Conservation (phyloP, 2,113 vertebrate species). For the Empidonax alnorum region DNA sequence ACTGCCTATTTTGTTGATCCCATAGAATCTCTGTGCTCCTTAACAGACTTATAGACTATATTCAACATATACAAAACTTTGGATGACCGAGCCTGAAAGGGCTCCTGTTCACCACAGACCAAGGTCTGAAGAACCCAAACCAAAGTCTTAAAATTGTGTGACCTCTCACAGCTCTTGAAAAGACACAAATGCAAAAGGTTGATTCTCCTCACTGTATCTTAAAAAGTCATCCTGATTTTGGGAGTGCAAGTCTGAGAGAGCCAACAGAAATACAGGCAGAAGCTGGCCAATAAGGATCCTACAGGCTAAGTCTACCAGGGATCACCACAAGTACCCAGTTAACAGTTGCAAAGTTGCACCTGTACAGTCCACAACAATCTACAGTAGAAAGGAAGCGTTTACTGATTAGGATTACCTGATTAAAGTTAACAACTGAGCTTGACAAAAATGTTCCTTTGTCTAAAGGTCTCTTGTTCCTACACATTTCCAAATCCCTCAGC, state of each 20-base stretch:
- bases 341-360: not conserved
- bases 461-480: not conserved
- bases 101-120: not conserved
- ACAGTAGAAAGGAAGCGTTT: not conserved
- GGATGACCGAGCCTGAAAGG: not conserved
- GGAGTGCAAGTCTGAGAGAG: not conserved
- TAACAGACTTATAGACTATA: not conserved
- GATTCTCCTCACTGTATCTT: not conserved
- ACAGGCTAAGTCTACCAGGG: not conserved
- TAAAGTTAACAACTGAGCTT: not conserved
- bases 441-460: not conserved
- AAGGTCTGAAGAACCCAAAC: not conserved
- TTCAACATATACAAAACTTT: not conserved
- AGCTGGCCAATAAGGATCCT: not conserved
- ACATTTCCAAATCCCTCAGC: not conserved
- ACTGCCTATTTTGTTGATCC: not conserved
- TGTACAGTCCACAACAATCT: not conserved
- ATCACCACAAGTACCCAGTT: not conserved
- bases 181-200: not conserved
- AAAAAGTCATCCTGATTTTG: not conserved
- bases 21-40: not conserved
- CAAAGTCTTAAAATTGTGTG: not conserved
- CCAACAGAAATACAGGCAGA: not conserved
- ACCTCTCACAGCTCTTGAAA: not conserved
- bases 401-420: not conserved